Evolutionary conservation across 2,113 vertebrate genomes (phyloP), one percentile per base, ranked within the genome.

Genomic region (Pluvianellus socialis): DNA sequence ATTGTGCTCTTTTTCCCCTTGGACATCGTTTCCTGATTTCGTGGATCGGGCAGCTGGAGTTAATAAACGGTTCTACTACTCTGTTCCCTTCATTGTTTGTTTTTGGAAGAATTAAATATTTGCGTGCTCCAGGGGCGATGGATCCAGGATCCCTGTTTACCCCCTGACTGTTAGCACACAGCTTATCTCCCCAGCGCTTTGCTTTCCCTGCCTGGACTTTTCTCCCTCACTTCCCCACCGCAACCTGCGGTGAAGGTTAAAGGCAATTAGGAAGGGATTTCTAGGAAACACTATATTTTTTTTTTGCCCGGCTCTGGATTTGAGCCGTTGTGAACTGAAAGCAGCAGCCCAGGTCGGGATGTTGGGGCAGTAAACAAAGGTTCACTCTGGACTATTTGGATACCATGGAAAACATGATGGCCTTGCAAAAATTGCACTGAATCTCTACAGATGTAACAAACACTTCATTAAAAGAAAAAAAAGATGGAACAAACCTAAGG

Each of bases 41-140:
- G 3, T 0, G 1, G 83, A 8, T 4, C 2, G 38, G 83, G 86
- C 94, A 96, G 91, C 83, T 96, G 94, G 76, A 96, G 73, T 89
- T 67, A 33, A 91, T 91, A 79, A 91, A 95, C 0, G 12, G 4
- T 65, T 71, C 73, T 59, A 55, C 76, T 50, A 5, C 91, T 68
- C 86, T 75, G 65, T 7, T 86, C 63, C 67, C 20, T 45, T n/a
- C 47, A 3, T 14, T 63, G 59, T 77, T 91, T 88, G 91, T 66
- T 88, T 92, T 96, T 28, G 68, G 86, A 71, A 77, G 61, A 56
- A 87, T n/a, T 81, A 83, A 91, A 65, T 89, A 79, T 92, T 91
- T 96, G 84, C 13, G 4, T 67, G 6, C 38, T 89, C 50, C 2
- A 0, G 26, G 65, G 55, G 42, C 3, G 6, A 35, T 14, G 30